phyloP scores from a whole-genome alignment of 2,888 invertebrate genomes.

The Xylota sylvarum region DNA sequence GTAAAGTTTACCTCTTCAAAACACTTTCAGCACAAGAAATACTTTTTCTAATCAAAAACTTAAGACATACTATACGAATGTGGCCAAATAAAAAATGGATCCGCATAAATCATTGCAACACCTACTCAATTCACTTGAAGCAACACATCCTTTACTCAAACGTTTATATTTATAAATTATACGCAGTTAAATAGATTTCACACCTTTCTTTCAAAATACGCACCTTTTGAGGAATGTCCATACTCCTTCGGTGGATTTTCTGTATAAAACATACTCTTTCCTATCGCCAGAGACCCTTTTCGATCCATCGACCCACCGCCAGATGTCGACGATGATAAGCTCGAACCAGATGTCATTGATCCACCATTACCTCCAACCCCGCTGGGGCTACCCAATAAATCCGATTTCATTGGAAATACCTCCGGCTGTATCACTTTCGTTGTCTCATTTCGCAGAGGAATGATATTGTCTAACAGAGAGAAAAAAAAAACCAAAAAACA shows the following conservation, averaged over 20 bases:
- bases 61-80: too few species aligned
- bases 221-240: constrained; percentile 81
- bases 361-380: constrained; percentile 77
- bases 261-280: constrained; percentile 84
- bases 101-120: too few species aligned
- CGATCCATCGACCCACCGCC: constrained; percentile 80
- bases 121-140: too few species aligned
- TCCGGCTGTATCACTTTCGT: constrained; percentile 83
- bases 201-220: constrained; percentile 66
- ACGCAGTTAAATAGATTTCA: background rate
- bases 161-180: background rate
- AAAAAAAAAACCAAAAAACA: constrained; percentile 9
- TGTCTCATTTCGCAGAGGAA: constrained; percentile 84
- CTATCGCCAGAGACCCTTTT: constrained; percentile 84
- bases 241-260: constrained; percentile 85
- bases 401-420: constrained; percentile 83
- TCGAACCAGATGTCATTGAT: constrained; percentile 73
- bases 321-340: constrained; percentile 79
- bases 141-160: background rate
- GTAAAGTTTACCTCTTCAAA: too few species aligned
- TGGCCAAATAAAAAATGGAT: too few species aligned
- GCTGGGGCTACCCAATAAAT: constrained; percentile 80
- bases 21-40: too few species aligned
- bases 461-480: constrained; percentile 81
- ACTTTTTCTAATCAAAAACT: too few species aligned